Conservation (phyloP, 1,140 invertebrate genomes). For the Grapholita molesta region DNA sequence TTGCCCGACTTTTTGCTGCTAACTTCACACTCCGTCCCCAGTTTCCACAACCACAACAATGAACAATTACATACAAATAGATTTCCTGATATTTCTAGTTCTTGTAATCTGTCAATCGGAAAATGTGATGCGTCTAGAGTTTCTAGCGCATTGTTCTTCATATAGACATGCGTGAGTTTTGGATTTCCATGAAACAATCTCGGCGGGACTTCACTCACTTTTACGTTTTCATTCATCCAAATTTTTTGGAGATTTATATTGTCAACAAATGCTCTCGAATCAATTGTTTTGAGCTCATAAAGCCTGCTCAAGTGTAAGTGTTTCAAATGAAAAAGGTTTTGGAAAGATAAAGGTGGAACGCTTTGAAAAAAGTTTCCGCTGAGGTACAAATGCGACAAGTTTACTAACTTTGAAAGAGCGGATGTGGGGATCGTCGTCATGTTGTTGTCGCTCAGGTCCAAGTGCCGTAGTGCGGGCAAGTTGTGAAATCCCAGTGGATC, state of each 20-base stretch:
- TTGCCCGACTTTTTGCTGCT: conserved; percentile 56
- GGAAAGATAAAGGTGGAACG: conserved; percentile 86
- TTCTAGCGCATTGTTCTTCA: conserved; percentile 84
- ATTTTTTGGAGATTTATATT: conserved; percentile 89
- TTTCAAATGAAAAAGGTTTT: conserved; percentile 87
- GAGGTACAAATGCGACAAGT: conserved; percentile 85
- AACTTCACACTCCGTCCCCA: conserved; percentile 79
- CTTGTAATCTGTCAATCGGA: conserved; percentile 85
- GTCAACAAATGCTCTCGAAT: conserved; percentile 88
- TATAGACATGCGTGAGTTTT: conserved; percentile 84
- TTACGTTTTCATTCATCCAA: conserved; percentile 87
- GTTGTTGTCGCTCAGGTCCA: conserved; percentile 91
- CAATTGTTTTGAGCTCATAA: conserved; percentile 82
- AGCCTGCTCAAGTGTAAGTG: conserved; percentile 85
- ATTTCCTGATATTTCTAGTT: conserved; percentile 87
- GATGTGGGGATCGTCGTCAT: conserved; percentile 87
- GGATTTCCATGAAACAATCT: conserved; percentile 87
- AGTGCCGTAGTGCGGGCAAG: conserved; percentile 82
- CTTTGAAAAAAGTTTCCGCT: conserved; percentile 86
- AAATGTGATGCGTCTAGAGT: conserved; percentile 88
- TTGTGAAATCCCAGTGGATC: conserved; percentile 84
- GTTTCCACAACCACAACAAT: conserved; percentile 90
- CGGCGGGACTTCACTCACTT: conserved; percentile 83
- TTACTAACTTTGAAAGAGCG: conserved; percentile 85
- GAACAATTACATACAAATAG: conserved; percentile 93